These are phyloP conservation scores for Caenorhabditis drosophilae DNA, from an alignment of 2,888 invertebrate species.

Conservation along the genomic window DNA sequence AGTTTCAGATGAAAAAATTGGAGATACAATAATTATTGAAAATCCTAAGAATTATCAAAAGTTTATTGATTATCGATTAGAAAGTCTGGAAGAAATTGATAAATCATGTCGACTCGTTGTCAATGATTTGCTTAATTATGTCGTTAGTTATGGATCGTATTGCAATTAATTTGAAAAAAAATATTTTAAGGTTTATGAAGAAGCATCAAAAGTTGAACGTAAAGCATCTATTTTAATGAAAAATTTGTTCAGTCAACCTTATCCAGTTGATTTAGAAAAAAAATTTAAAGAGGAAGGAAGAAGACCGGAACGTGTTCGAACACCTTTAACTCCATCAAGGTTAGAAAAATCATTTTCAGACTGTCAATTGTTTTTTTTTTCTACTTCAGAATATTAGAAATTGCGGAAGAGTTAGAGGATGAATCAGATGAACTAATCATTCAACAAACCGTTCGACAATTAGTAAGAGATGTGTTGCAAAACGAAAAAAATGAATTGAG, in stretches of 20 bases:
- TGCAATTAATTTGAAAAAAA: too few species aligned
- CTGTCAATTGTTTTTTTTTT: too few species aligned
- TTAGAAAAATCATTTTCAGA: constrained; percentile 6
- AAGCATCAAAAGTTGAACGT: constrained; percentile 46
- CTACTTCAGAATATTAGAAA: constrained; percentile 44
- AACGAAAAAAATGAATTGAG: constrained; percentile 42
- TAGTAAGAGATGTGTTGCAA: constrained; percentile 52
- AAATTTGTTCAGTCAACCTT: constrained; percentile 22
- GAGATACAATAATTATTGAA: too few species aligned
- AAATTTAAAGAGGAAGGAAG: background rate
- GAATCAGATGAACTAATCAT: constrained; percentile 39
- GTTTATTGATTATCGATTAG: too few species aligned
- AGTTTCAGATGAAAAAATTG: too few species aligned
- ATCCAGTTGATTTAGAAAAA: constrained; percentile 18
- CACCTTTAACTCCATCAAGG: constrained; percentile 47
- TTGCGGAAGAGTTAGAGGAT: constrained; percentile 44
- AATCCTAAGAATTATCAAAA: too few species aligned
- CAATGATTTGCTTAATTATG: constrained; percentile 54
- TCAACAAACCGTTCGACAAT: constrained; percentile 39
- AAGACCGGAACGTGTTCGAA: constrained; percentile 13
- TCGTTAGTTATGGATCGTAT: too few species aligned
- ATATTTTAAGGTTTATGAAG: constrained; percentile 54
- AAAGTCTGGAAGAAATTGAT: constrained; percentile 13
- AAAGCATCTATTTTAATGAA: constrained; percentile 48
- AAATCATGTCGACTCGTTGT: constrained; percentile 45